These are phyloP conservation scores for Haliaeetus leucogaster DNA, from an alignment of 2,113 vertebrate genomes.

Conservation along the genomic window DNA sequence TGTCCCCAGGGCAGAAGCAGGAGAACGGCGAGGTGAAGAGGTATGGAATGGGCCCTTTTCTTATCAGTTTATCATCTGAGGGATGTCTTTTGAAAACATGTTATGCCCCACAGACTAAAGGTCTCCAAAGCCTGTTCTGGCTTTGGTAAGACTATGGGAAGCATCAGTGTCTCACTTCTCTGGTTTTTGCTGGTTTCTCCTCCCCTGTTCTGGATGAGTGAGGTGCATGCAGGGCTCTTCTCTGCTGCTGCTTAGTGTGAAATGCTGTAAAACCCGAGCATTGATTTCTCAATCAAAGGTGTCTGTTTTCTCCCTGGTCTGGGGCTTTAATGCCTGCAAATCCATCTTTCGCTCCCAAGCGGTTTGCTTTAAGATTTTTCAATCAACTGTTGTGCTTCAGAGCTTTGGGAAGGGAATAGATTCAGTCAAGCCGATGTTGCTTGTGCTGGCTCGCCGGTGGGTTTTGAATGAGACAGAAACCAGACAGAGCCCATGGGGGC, in stretches of 20 bases:
- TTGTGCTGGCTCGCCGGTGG: background rate
- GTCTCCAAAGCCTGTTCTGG: background rate
- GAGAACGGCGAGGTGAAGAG: background rate
- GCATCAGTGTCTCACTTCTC: background rate
- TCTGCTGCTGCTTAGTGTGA: background rate
- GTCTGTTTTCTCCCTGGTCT: background rate
- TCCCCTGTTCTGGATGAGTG: background rate
- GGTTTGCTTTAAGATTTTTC: background rate
- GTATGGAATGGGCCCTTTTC: background rate
- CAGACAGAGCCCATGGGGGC: background rate
- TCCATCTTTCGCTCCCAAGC: background rate
- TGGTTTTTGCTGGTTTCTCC: background rate
- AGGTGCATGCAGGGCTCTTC: background rate
- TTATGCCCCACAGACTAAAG: background rate
- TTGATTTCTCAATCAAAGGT: slow-evolving; percentile 40
- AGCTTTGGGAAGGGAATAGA: background rate
- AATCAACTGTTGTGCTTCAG: background rate
- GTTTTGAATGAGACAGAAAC: background rate
- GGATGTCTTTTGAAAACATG: background rate
- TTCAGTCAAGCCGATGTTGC: background rate
- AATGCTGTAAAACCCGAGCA: slow-evolving; percentile 2
- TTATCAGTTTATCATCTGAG: background rate
- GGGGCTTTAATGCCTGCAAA: slow-evolving; percentile 5
- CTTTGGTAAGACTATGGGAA: background rate
- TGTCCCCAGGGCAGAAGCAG: background rate